A percentile compares a stretch with the other conserved stretches of the same genome.
phyloP scores from a whole-genome alignment of 2,888 invertebrate species.

The Sinopyrophorus schimmeli region DNA sequence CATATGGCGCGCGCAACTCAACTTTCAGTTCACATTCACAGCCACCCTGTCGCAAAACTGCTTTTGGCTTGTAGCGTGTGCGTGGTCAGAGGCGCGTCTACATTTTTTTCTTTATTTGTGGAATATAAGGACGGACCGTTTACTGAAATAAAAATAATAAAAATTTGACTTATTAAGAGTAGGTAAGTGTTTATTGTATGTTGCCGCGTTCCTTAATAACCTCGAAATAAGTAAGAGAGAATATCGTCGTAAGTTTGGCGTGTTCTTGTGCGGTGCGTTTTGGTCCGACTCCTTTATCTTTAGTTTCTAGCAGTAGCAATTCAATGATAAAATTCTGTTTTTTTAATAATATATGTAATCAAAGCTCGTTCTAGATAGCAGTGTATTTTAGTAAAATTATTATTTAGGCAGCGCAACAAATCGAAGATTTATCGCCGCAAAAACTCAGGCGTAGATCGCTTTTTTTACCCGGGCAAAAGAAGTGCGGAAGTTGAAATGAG shows the following conservation, averaged over 20 bases:
- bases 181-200: too few species aligned
- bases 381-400: background rate
- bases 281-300: background rate
- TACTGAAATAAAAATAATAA: slow-evolving; percentile 4
- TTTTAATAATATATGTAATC: background rate
- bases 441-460: slow-evolving; percentile 17
- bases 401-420: background rate
- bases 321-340: too few species aligned
- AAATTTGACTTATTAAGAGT: slow-evolving; percentile 6
- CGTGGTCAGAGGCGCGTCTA: slow-evolving; percentile 14
- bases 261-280: slow-evolving; percentile 16
- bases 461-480: background rate
- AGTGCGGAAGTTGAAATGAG: slow-evolving; percentile 5
- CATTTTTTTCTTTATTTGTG: slow-evolving; percentile 12
- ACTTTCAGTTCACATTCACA: slow-evolving; percentile 21
- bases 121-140: slow-evolving; percentile 18
- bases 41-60: slow-evolving; percentile 34
- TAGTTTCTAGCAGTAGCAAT: too few species aligned
- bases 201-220: too few species aligned
- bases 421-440: slow-evolving; percentile 18
- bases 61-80: slow-evolving; percentile 24
- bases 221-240: too few species aligned
- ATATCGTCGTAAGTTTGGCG: too few species aligned
- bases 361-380: background rate
- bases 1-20: slow-evolving; percentile 25